These are phyloP conservation scores for Troides aeacus DNA, from an alignment of 2,888 invertebrate species.

Conservation along the genomic window DNA sequence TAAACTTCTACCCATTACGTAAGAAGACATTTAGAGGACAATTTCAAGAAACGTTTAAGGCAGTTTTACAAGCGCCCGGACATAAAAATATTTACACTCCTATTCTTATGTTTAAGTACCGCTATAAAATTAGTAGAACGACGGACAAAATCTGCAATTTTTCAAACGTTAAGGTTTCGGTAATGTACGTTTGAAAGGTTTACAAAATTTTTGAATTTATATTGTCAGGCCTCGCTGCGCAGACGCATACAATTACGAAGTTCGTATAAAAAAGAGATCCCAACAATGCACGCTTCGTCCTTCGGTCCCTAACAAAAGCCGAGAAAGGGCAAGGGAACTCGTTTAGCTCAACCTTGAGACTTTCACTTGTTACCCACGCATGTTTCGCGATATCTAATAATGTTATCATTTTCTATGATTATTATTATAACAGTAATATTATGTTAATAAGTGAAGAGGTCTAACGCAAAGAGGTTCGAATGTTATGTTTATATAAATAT, in stretches of 20 bases:
- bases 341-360: constrained; percentile 74
- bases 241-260: constrained; percentile 75
- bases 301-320: constrained; percentile 76
- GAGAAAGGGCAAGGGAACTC: constrained; percentile 78
- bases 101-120: constrained; percentile 46
- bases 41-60: constrained; percentile 17
- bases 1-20: constrained; percentile 12
- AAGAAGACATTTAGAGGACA: constrained; percentile 18
- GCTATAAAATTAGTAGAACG: constrained; percentile 48
- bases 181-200: constrained; percentile 54
- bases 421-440: background rate
- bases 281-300: constrained; percentile 75
- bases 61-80: constrained; percentile 35
- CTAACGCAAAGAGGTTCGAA: background rate
- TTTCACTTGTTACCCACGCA: constrained; percentile 76
- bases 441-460: background rate
- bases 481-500: background rate
- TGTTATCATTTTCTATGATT: constrained; percentile 6
- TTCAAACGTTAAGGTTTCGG: constrained; percentile 39
- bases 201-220: constrained; percentile 52
- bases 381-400: constrained; percentile 49
- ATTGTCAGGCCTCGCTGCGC: constrained; percentile 66
- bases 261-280: constrained; percentile 65
- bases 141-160: constrained; percentile 33
- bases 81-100: constrained; percentile 46